Conservation (phyloP, 2,113 vertebrate genomes). For the Pteruthius melanotis region DNA sequence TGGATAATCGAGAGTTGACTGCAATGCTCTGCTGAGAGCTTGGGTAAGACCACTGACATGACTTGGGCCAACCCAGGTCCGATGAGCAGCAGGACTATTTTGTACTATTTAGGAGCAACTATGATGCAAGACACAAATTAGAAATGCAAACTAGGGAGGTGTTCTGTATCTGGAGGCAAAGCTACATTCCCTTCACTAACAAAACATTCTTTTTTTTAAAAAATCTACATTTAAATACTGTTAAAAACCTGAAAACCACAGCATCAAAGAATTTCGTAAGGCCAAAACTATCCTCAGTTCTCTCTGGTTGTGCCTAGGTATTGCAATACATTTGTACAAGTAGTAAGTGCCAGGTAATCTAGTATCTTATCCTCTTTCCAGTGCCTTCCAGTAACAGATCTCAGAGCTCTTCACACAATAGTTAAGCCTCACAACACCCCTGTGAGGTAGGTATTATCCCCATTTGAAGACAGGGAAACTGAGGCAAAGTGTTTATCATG, state of each 20-base stretch:
- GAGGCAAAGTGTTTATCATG: conserved; percentile 28
- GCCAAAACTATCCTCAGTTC: conserved; percentile 39
- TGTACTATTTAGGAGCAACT: neutral
- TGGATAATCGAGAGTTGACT: conserved; percentile 42
- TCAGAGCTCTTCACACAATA: neutral
- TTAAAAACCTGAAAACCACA: conserved; percentile 64
- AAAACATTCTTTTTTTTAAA: conserved; percentile 54
- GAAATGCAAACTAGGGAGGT: conserved; percentile 59
- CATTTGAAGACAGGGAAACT: conserved; percentile 21
- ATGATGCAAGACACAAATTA: neutral
- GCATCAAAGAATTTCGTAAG: conserved; percentile 25
- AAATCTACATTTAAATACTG: conserved; percentile 67
- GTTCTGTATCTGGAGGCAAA: conserved; percentile 37
- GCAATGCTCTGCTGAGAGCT: neutral
- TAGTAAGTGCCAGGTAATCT: neutral
- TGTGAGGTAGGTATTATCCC: conserved; percentile 60
- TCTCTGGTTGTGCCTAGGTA: conserved; percentile 5
- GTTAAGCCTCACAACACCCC: conserved; percentile 49
- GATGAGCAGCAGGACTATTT: neutral
- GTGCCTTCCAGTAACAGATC: conserved; percentile 22
- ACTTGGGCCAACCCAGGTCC: neutral
- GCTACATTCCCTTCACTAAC: conserved; percentile 66
- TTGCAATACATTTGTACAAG: neutral
- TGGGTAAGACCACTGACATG: neutral
- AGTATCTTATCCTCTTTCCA: neutral